A percentile compares a stretch with the other conserved stretches of the same genome.
Evolutionary conservation across 2,113 vertebrate species (phyloP).

Genomic region (Uria aalge): DNA sequence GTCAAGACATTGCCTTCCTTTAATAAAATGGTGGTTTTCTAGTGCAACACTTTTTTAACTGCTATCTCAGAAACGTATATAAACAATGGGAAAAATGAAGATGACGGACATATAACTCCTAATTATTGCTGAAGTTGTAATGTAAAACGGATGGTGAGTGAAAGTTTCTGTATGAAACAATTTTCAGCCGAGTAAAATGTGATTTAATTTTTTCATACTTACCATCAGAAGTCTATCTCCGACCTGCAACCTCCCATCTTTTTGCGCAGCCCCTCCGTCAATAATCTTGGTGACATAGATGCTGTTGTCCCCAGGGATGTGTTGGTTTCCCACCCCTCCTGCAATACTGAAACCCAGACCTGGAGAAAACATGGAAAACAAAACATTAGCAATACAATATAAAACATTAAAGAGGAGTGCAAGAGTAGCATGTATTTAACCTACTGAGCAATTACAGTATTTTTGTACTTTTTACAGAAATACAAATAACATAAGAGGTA

Average conservation of each 20-base stretch:
- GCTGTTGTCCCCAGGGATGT: slow-evolving; percentile 98
- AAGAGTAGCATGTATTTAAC: background rate
- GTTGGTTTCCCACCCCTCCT: slow-evolving; percentile 95
- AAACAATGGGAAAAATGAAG: background rate
- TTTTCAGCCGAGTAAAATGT: background rate
- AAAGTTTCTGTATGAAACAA: background rate
- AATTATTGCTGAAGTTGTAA: background rate
- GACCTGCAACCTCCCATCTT: slow-evolving; percentile 89
- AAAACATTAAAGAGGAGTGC: background rate
- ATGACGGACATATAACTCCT: background rate
- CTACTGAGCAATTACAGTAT: background rate
- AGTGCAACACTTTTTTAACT: background rate
- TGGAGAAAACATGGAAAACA: slow-evolving; percentile 42
- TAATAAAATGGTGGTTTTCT: background rate
- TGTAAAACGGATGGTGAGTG: background rate
- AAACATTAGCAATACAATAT: background rate
- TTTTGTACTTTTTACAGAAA: background rate
- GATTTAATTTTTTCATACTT: slow-evolving; percentile 39
- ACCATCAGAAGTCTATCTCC: slow-evolving; percentile 96
- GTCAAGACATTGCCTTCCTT: background rate
- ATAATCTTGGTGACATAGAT: slow-evolving; percentile 98
- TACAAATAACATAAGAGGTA: background rate
- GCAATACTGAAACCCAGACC: slow-evolving; percentile 97
- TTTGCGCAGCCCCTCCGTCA: slow-evolving; percentile 93
- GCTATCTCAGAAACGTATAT: background rate